A percentile compares a stretch with the other conserved stretches of the same genome.
Conservation (phyloP, 1,140 invertebrate genomes). For the Hydropsyche tenuis region DNA sequence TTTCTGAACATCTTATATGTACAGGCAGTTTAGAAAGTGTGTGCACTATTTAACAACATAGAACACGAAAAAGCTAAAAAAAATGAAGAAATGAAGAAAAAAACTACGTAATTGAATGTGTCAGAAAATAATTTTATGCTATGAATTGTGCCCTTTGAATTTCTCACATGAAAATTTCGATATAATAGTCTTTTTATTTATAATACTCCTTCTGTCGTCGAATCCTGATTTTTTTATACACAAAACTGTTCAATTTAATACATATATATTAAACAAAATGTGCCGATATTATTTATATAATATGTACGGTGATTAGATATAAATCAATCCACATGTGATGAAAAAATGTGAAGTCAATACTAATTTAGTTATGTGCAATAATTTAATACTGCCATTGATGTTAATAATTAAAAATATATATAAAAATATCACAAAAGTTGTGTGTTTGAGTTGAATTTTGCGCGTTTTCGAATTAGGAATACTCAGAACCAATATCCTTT, state of each 20-base stretch:
- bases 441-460: neutral
- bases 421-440: conserved; percentile 19
- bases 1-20: neutral
- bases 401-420: conserved; percentile 6
- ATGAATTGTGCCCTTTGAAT: conserved; percentile 31
- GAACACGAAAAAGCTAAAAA: neutral
- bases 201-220: conserved; percentile 35
- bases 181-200: conserved; percentile 43
- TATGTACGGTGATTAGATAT: neutral
- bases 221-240: conserved; percentile 32
- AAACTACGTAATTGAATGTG: neutral
- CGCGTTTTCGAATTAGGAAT: conserved; percentile 10
- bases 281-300: conserved; percentile 8
- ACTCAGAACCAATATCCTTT: conserved; percentile 3
- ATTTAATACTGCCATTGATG: conserved; percentile 15
- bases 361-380: conserved; percentile 14
- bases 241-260: conserved; percentile 11
- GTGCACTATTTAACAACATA: neutral
- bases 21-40: neutral
- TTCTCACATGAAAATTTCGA: conserved; percentile 38
- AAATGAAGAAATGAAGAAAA: neutral
- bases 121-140: neutral
- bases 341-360: conserved; percentile 10
- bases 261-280: neutral
- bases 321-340: conserved; percentile 1